Evolutionary conservation across 2,888 invertebrate genomes (phyloP), one percentile per base, ranked within the genome.

Genomic region (Acronicta psi): DNA sequence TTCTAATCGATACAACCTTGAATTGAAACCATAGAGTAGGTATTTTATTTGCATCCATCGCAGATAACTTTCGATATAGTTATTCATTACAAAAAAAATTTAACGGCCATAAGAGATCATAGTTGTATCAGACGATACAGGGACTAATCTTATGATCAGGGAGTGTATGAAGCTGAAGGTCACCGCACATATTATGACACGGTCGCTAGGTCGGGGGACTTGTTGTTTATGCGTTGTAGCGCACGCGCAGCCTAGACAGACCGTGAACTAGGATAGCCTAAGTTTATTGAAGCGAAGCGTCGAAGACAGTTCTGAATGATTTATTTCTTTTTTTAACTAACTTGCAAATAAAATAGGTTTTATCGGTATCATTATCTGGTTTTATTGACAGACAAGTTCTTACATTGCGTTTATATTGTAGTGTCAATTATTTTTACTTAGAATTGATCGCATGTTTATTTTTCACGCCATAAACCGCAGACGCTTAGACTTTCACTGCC

Each of bases 401-500:
- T 9, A 9, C 25, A 10, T 29, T 29, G 11, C 29, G 11, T 29
- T 29, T 11, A 29, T 29, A 29, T 31, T 31, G 13, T 31, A 13
- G 34, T n/a, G 13, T 34, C 6, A 34, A 13, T 34, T 34, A 34
- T 34, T n/a, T 29, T 34, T 34, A 34, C n/a, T n/a, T 6, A n/a
- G n/a, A 16, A 42, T 18, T 42, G 23, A 23, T 18, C 36, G 11
- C 20, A 41, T 38, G 42, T 42, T 53, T 40, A 41, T 44, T 40
- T 13, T 17, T 16, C 43, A 9, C 9, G 41, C 16, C 2, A 41
- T 41, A 41, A 49, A 36, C 41, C 20, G 20, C 29, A 45, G 20
- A 25, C 51, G 37, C 46, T 34, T 37, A 7, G 23, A 62, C 73
- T 69, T 69, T 67, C 68, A 53, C 60, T 72, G 45, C 13, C 47